Evolutionary conservation across 2,888 invertebrate genomes (phyloP).

Genomic region (Agrotis exclamationis): DNA sequence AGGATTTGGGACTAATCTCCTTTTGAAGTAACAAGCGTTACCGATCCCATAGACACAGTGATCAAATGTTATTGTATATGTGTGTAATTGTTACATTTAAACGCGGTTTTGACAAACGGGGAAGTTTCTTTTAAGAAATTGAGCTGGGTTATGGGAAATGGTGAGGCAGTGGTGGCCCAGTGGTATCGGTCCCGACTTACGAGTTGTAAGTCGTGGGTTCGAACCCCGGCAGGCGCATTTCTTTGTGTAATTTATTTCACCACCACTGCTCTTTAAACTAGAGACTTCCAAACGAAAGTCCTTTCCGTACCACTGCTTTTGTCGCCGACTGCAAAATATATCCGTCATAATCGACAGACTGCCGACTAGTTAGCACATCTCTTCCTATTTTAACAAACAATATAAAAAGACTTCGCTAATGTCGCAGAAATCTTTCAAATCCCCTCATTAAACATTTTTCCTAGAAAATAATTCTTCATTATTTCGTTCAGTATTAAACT

Average conservation of each 20-base stretch:
- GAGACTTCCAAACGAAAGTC: no score
- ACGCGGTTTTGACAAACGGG: neutral
- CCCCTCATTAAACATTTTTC: conserved; percentile 2
- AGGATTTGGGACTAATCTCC: conserved; percentile 71
- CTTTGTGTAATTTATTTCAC: no score
- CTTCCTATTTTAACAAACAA: no score
- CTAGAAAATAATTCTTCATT: conserved; percentile 56
- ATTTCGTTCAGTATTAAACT: conserved; percentile 45
- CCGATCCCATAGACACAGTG: conserved; percentile 31
- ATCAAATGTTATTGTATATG: conserved; percentile 45
- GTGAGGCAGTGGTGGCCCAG: no score
- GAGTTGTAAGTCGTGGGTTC: no score
- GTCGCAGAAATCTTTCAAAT: neutral
- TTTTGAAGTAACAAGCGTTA: conserved; percentile 64
- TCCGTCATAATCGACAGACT: no score
- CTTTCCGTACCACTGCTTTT: no score
- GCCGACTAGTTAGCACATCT: no score
- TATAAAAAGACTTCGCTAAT: neutral
- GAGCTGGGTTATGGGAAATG: conserved; percentile 1
- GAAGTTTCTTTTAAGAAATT: neutral
- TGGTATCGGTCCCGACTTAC: no score
- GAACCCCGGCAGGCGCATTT: no score
- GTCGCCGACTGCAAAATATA: no score
- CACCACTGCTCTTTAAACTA: no score
- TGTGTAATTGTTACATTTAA: conserved; percentile 47